A percentile compares a stretch with the other conserved stretches of the same genome.
Conservation (phyloP, 1,140 invertebrate species). For the Liolophura sinensis region DNA sequence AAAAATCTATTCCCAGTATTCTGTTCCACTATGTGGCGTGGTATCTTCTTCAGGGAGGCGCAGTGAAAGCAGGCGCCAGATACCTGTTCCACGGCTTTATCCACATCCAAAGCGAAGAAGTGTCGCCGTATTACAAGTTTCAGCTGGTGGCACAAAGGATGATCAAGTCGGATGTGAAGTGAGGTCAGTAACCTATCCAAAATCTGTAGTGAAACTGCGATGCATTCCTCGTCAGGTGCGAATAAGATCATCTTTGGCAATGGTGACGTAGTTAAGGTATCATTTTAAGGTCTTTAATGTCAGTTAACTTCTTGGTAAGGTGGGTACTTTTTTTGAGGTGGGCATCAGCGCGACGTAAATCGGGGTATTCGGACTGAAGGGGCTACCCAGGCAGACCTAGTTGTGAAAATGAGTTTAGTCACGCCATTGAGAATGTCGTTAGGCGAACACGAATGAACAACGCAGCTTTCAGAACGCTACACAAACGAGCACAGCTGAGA, state of each 20-base stretch:
- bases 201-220: conserved; percentile 20
- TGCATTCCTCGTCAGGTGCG: neutral
- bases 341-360: too few relatives aligned
- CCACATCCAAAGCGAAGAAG: conserved; percentile 25
- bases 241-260: too few relatives aligned
- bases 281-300: too few relatives aligned
- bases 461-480: too few relatives aligned
- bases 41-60: conserved; percentile 12
- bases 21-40: conserved; percentile 6
- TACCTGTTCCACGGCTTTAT: conserved; percentile 8
- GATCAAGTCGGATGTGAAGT: conserved; percentile 22
- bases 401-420: conserved; percentile 17
- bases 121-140: conserved; percentile 12
- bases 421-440: too few relatives aligned
- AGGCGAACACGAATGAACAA: too few relatives aligned
- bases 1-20: conserved; percentile 12
- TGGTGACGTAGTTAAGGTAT: too few relatives aligned
- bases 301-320: too few relatives aligned
- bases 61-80: conserved; percentile 11
- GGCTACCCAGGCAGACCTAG: conserved; percentile 14
- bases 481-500: too few relatives aligned
- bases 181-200: conserved; percentile 22
- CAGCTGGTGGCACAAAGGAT: conserved; percentile 17
- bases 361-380: conserved; percentile 18
- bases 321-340: too few relatives aligned